These are phyloP conservation scores for Syrista parreyssii DNA, from an alignment of 2,888 invertebrate species.

Conservation along the genomic window DNA sequence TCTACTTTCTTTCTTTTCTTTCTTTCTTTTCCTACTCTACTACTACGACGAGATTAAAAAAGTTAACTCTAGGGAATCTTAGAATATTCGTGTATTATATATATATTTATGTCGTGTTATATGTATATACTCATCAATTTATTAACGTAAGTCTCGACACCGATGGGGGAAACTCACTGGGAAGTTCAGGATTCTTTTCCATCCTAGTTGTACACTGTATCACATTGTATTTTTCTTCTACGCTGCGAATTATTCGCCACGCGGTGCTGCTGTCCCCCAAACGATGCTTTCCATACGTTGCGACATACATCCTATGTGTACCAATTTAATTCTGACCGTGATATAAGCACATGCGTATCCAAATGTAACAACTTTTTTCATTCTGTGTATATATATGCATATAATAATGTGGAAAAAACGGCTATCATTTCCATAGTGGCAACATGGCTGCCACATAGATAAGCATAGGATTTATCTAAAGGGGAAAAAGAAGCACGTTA, in stretches of 20 bases:
- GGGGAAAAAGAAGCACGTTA: background rate
- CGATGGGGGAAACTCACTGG: background rate
- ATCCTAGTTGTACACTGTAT: background rate
- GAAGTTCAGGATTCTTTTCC: background rate
- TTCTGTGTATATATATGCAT: background rate
- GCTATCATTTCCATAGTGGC: background rate
- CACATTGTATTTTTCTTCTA: background rate
- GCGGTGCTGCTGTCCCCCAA: background rate
- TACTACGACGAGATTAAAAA: background rate
- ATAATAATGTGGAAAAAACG: background rate
- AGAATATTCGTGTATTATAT: background rate
- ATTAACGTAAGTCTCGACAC: background rate
- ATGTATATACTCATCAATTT: background rate
- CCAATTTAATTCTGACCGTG: background rate
- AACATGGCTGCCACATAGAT: background rate
- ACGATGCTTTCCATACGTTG: background rate
- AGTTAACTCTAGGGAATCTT: background rate
- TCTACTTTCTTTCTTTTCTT: slow-evolving; percentile 11
- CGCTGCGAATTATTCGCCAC: background rate
- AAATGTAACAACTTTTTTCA: background rate
- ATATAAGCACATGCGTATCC: background rate
- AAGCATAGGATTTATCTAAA: background rate
- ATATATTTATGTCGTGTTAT: background rate
- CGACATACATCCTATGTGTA: background rate
- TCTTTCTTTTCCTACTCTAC: slow-evolving; percentile 19